Percentiles rank a stretch among this genome's conserved stretches.
Conservation (phyloP, 2,888 invertebrate genomes). For the Sphaerophoria taeniata region DNA sequence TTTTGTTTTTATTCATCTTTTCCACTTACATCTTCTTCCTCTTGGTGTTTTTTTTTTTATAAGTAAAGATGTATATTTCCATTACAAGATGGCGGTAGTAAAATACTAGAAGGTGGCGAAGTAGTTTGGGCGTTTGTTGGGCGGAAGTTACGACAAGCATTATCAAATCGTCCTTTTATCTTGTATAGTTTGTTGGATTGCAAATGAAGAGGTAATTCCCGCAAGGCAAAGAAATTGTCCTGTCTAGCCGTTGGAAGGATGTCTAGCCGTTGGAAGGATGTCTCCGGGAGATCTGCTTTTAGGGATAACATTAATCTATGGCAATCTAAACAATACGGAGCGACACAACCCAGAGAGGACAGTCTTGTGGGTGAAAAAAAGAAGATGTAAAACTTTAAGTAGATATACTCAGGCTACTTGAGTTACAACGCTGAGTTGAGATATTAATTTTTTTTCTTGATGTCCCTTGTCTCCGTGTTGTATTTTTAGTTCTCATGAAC, state of each 20-base stretch:
- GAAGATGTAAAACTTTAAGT: constrained; percentile 60
- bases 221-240: constrained; percentile 70
- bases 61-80: constrained; percentile 4
- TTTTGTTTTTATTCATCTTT: constrained; percentile 19
- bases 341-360: constrained; percentile 9
- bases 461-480: neutral
- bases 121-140: neutral
- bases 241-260: constrained; percentile 72
- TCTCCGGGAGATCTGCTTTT: constrained; percentile 72
- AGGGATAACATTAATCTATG: constrained; percentile 74
- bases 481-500: constrained; percentile 48
- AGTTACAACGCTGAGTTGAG: constrained; percentile 49
- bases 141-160: constrained; percentile 67
- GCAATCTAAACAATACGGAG: constrained; percentile 71
- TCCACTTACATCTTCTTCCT: neutral
- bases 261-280: constrained; percentile 71
- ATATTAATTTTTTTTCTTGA: neutral
- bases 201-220: constrained; percentile 72
- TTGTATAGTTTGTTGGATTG: constrained; percentile 35
- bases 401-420: constrained; percentile 64
- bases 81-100: constrained; percentile 1
- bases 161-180: constrained; percentile 72
- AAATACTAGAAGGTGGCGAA: neutral
- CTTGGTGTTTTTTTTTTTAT: neutral
- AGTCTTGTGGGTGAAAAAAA: constrained; percentile 52